These are phyloP conservation scores for Aurelia sp. DNA, from an alignment of 30 jellyfish, hydroid and myxozoan genomes.

Conservation along the genomic window DNA sequence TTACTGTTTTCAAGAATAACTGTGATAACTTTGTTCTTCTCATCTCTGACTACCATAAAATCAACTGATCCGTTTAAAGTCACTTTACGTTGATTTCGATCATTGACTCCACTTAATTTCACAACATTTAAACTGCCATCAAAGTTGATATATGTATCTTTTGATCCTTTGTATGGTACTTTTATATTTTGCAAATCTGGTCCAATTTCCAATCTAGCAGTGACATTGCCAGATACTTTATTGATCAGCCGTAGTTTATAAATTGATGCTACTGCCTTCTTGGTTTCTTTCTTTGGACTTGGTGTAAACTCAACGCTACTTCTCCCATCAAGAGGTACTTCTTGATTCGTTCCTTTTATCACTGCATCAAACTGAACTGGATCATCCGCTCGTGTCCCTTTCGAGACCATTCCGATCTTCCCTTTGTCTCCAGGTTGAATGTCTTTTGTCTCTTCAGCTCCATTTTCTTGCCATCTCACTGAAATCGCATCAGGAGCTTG, in stretches of 20 bases:
- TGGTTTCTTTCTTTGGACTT: not conserved
- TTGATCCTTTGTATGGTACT: slow-evolving; percentile 33
- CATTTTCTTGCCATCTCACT: slow-evolving; percentile 41
- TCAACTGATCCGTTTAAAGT: slow-evolving; percentile 7
- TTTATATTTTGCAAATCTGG: slow-evolving; percentile 12
- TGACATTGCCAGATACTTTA: slow-evolving; percentile 45
- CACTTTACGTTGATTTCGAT: slow-evolving; percentile 20
- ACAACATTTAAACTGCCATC: not conserved
- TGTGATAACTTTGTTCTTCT: not conserved
- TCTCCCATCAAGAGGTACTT: slow-evolving; percentile 31
- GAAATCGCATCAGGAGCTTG: slow-evolving; percentile 19
- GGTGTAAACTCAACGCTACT: slow-evolving; percentile 26
- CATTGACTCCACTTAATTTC: slow-evolving; percentile 27
- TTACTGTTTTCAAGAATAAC: slow-evolving; percentile 44
- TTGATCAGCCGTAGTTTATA: slow-evolving; percentile 26
- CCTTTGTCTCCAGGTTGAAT: not conserved
- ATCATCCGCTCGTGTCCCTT: slow-evolving; percentile 15
- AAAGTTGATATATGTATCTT: not conserved
- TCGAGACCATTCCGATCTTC: not conserved
- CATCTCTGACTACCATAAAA: slow-evolving; percentile 2
- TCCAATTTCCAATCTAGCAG: slow-evolving; percentile 7
- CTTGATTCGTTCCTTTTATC: slow-evolving; percentile 3
- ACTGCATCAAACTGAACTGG: slow-evolving; percentile 16
- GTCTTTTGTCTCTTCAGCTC: not conserved
- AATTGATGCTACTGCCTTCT: not conserved